A percentile compares a stretch with the other conserved stretches of the same genome.
These are phyloP conservation scores for Struthio camelus DNA, from an alignment of 2,113 vertebrate genomes.

Conservation along the genomic window DNA sequence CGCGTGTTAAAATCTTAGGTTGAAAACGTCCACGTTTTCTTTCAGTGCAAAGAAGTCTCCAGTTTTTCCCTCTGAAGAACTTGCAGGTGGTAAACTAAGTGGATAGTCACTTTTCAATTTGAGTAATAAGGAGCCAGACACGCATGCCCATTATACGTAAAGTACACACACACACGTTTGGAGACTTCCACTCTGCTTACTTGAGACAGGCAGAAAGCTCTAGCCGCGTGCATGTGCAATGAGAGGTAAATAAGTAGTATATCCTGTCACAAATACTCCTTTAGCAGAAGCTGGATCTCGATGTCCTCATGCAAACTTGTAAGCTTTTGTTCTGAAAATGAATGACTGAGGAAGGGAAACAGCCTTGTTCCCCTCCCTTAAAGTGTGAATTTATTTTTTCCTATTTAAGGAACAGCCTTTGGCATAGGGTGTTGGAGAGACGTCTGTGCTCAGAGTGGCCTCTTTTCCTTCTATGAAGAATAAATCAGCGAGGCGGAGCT, in stretches of 20 bases:
- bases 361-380: not conserved
- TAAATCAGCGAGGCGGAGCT: not conserved
- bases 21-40: accelerated
- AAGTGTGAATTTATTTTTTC: not conserved
- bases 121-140: not conserved
- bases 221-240: accelerated
- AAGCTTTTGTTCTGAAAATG: not conserved
- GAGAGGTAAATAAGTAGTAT: not conserved
- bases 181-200: not conserved
- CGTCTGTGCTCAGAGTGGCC: not conserved
- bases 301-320: not conserved
- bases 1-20: accelerated
- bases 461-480: not conserved
- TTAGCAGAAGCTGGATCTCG: not conserved
- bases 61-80: not conserved
- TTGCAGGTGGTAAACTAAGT: not conserved
- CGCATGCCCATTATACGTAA: accelerated
- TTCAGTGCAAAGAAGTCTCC: no score
- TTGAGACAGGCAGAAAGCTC: not conserved
- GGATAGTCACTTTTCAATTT: not conserved
- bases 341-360: not conserved
- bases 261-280: not conserved
- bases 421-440: not conserved
- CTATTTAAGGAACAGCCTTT: not conserved
- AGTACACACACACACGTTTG: not conserved